phyloP scores from a whole-genome alignment of 2,113 vertebrate species.

The Cynoglossus semilaevis region DNA sequence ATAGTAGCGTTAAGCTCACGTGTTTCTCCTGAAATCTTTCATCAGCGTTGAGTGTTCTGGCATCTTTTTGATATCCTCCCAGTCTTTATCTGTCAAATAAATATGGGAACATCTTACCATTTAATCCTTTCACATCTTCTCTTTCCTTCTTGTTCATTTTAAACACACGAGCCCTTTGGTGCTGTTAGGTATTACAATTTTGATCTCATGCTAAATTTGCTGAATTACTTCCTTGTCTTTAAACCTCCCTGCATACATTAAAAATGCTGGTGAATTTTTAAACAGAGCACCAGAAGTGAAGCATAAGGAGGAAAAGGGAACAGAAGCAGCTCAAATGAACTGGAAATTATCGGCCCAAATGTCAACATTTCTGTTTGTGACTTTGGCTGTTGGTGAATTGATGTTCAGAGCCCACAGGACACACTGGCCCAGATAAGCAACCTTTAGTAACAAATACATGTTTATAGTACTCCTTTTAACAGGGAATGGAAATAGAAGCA shows the following conservation, averaged over 20 bases:
- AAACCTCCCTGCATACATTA: background rate
- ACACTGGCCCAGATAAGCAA: constrained; percentile 18
- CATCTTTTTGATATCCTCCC: constrained; percentile 99
- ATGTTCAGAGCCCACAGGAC: constrained; percentile 34
- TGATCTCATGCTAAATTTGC: constrained; percentile 7
- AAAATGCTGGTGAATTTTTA: constrained; percentile 18
- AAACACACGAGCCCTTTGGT: too few relatives aligned
- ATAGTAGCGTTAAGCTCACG: constrained; percentile 78
- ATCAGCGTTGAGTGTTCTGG: constrained; percentile 99
- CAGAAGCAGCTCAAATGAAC: constrained; percentile 42
- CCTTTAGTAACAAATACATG: too few relatives aligned
- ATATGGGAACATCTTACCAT: background rate
- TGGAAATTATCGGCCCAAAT: constrained; percentile 57
- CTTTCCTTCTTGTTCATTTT: too few relatives aligned
- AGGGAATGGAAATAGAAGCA: too few relatives aligned
- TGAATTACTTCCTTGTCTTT: background rate
- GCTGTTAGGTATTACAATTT: too few relatives aligned
- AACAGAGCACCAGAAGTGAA: constrained; percentile 27
- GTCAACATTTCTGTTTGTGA: constrained; percentile 42
- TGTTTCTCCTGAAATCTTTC: constrained; percentile 99
- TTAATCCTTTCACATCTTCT: too few relatives aligned
- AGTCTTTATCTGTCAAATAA: constrained; percentile 91
- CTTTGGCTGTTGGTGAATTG: constrained; percentile 39
- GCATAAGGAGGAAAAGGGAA: background rate
- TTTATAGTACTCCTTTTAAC: too few relatives aligned